These are phyloP conservation scores for Collichthys lucidus DNA, from an alignment of 2,113 vertebrate genomes.

Conservation along the genomic window DNA sequence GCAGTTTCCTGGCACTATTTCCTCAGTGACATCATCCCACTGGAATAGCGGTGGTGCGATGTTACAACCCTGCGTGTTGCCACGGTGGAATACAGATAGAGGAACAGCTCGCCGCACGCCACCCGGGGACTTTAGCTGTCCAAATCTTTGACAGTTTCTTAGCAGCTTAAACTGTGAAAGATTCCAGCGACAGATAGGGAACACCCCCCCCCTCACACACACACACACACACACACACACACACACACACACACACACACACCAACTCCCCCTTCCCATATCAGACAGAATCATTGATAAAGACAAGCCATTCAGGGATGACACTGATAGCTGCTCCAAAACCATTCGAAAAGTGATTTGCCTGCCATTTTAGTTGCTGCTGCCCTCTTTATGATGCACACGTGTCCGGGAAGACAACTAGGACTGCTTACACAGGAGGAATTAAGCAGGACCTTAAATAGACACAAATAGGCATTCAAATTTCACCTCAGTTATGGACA, in stretches of 20 bases:
- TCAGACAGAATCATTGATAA: conserved; percentile 76
- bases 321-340: conserved; percentile 82
- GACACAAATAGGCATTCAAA: conserved; percentile 18
- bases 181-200: conserved; percentile 58
- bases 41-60: conserved; percentile 58
- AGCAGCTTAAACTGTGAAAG: conserved; percentile 60
- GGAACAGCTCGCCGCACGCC: conserved; percentile 24
- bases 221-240: neutral
- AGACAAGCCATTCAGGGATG: conserved; percentile 81
- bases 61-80: conserved; percentile 62
- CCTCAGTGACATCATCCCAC: conserved; percentile 65
- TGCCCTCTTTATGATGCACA: conserved; percentile 72
- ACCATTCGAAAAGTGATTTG: conserved; percentile 78
- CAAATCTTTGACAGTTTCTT: conserved; percentile 66
- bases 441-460: conserved; percentile 24
- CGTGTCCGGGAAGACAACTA: conserved; percentile 68
- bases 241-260: neutral
- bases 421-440: neutral
- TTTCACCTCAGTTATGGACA: neutral
- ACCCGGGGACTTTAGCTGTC: conserved; percentile 50
- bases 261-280: neutral
- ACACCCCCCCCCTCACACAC: conserved; percentile 3
- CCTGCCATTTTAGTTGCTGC: conserved; percentile 70
- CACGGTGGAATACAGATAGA: conserved; percentile 72
- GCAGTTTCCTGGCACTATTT: conserved; percentile 55